phyloP scores from a whole-genome alignment of 2,797 vertebrate species.

The Philypnodon macrostomus region DNA sequence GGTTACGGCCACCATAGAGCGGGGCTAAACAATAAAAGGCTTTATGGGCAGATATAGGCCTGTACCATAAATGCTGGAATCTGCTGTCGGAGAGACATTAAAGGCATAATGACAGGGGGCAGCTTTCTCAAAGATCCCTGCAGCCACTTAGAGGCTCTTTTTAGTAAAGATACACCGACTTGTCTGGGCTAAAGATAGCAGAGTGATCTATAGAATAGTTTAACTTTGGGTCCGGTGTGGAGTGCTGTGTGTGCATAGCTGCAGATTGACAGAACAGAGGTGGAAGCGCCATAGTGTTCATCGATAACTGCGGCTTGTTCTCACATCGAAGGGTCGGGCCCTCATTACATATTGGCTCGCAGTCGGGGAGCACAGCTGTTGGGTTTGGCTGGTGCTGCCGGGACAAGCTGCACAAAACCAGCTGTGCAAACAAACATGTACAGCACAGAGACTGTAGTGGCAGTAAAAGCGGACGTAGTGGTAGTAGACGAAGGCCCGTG shows the following conservation, averaged over 20 bases:
- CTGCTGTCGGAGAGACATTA: conserved; percentile 73
- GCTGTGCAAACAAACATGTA: conserved; percentile 69
- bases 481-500: conserved; percentile 27
- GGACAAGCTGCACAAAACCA: conserved; percentile 58
- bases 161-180: conserved; percentile 26
- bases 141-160: conserved; percentile 43
- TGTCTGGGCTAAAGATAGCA: conserved; percentile 17
- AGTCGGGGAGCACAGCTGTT: conserved; percentile 59
- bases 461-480: conserved; percentile 30
- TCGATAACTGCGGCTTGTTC: conserved; percentile 60
- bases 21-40: conserved; percentile 69
- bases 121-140: conserved; percentile 62
- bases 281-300: conserved; percentile 38
- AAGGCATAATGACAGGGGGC: conserved; percentile 67
- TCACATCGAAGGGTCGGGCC: conserved; percentile 55
- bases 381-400: conserved; percentile 57
- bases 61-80: conserved; percentile 76
- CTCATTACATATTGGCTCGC: conserved; percentile 57
- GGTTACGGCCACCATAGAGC: conserved; percentile 70
- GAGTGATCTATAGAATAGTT: conserved; percentile 44
- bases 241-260: conserved; percentile 20
- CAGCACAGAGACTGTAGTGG: conserved; percentile 22
- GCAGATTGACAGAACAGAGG: conserved; percentile 41
- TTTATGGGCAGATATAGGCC: conserved; percentile 76
- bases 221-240: conserved; percentile 32